Percentiles rank a stretch among this genome's conserved stretches.
Conservation (phyloP, 2,797 vertebrate species). For the Leuciscus waleckii region DNA sequence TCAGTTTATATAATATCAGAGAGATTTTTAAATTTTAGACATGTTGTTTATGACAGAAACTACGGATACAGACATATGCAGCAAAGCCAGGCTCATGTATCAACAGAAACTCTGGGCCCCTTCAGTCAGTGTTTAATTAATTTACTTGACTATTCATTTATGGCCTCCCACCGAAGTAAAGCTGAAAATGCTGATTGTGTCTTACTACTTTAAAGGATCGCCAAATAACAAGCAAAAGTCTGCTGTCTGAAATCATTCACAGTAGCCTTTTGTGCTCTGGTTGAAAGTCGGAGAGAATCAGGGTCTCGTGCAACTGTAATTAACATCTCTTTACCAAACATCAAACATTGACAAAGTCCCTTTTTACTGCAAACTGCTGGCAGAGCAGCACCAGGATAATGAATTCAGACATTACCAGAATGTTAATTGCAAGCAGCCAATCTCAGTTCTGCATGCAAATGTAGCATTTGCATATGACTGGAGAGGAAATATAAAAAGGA, state of each 20-base stretch:
- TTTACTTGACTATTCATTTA: conserved; percentile 66
- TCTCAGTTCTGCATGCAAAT: conserved; percentile 75
- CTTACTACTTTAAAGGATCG: conserved; percentile 30
- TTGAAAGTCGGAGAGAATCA: conserved; percentile 68
- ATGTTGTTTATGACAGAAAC: conserved; percentile 43
- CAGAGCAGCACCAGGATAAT: conserved; percentile 81
- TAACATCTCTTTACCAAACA: conserved; percentile 72
- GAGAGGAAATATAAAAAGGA: conserved; percentile 62
- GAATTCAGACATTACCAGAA: conserved; percentile 81
- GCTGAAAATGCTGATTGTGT: conserved; percentile 52
- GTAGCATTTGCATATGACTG: conserved; percentile 79
- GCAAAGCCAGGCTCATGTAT: conserved; percentile 50
- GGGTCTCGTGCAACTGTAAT: conserved; percentile 69
- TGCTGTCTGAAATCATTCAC: conserved; percentile 54
- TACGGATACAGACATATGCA: conserved; percentile 44
- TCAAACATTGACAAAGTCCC: conserved; percentile 87
- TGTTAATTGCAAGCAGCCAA: conserved; percentile 80
- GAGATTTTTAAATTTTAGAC: conserved; percentile 23
- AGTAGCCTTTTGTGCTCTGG: conserved; percentile 65
- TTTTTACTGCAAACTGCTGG: conserved; percentile 85
- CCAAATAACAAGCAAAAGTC: conserved; percentile 30
- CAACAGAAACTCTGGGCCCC: conserved; percentile 53
- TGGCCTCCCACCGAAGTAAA: conserved; percentile 51
- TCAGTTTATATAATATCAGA: background rate
- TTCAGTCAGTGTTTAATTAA: conserved; percentile 66